A percentile compares a stretch with the other conserved stretches of the same genome.
Evolutionary conservation across 2,113 vertebrate species (phyloP).

Genomic region (Talpa occidentalis): DNA sequence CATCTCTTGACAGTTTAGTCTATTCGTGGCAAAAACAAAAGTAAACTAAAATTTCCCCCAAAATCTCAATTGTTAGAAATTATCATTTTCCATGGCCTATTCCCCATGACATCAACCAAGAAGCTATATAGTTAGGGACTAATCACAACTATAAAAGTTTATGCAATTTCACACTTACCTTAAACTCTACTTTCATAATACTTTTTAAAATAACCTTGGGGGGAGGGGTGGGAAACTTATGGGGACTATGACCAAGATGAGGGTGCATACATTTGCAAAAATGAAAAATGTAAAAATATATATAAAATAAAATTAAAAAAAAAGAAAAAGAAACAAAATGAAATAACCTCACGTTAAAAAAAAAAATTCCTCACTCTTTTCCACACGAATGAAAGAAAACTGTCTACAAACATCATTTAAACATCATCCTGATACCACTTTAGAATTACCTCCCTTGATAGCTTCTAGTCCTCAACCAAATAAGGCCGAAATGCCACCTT

Average conservation of each 20-base stretch:
- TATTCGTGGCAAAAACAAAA: slow-evolving; percentile 6
- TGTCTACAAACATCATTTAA: background rate
- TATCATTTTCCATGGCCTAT: background rate
- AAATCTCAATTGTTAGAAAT: slow-evolving; percentile 16
- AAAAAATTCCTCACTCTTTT: background rate
- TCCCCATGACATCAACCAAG: background rate
- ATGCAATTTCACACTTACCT: background rate
- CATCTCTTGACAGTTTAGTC: slow-evolving; percentile 27
- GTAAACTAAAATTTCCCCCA: slow-evolving; percentile 10
- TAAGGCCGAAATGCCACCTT: slow-evolving; percentile 2
- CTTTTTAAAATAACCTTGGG: slow-evolving; percentile 5
- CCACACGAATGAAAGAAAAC: slow-evolving; percentile 26
- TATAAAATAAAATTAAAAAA: too few species aligned
- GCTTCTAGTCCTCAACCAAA: background rate
- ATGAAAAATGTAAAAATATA: too few species aligned
- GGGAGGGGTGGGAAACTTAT: too few species aligned
- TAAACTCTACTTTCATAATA: slow-evolving; percentile 8
- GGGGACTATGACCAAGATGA: too few species aligned
- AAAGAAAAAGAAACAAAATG: too few species aligned
- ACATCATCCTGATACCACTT: background rate
- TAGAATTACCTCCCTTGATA: background rate
- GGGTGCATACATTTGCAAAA: too few species aligned
- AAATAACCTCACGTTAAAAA: background rate
- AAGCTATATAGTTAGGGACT: background rate
- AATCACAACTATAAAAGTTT: background rate